phyloP scores from a whole-genome alignment of 2,888 invertebrate species.

The Drosophila prostipennis region DNA sequence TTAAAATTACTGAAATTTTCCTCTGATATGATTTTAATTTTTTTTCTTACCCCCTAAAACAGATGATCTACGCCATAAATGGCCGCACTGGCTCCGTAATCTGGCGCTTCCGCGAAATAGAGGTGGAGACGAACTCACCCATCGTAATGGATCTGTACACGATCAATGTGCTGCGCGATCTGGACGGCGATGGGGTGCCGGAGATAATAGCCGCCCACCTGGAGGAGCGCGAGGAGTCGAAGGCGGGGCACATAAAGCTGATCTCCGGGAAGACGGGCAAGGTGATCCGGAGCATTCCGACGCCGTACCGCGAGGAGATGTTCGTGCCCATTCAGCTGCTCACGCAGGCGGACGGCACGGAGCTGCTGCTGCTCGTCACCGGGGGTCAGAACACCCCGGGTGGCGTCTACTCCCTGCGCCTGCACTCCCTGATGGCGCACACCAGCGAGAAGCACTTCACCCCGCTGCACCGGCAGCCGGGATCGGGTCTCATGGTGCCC shows the following conservation, averaged over 20 bases:
- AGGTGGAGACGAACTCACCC: constrained; percentile 84
- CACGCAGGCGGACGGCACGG: constrained; percentile 87
- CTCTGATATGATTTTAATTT: too few relatives aligned
- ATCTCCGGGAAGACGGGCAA: constrained; percentile 89
- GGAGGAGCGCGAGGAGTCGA: constrained; percentile 85
- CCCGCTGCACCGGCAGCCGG: constrained; percentile 86
- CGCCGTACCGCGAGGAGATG: constrained; percentile 88
- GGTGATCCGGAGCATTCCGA: constrained; percentile 86
- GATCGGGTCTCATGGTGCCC: constrained; percentile 88
- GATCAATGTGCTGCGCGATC: constrained; percentile 89
- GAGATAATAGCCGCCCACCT: constrained; percentile 90
- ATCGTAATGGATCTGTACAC: constrained; percentile 87
- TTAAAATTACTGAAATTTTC: too few relatives aligned
- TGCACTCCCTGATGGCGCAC: constrained; percentile 86
- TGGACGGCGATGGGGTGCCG: constrained; percentile 88
- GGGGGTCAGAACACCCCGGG: constrained; percentile 90
- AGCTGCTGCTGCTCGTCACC: constrained; percentile 88
- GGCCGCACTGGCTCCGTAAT: constrained; percentile 88
- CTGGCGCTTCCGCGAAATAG: constrained; percentile 86
- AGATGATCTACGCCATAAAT: constrained; percentile 88
- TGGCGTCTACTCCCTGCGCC: constrained; percentile 88
- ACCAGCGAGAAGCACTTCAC: constrained; percentile 85
- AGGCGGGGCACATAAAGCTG: constrained; percentile 88
- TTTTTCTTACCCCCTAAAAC: background rate
- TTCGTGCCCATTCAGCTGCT: constrained; percentile 90